phyloP scores from a whole-genome alignment of 2,797 vertebrate genomes.

The Echeneis naucrates region DNA sequence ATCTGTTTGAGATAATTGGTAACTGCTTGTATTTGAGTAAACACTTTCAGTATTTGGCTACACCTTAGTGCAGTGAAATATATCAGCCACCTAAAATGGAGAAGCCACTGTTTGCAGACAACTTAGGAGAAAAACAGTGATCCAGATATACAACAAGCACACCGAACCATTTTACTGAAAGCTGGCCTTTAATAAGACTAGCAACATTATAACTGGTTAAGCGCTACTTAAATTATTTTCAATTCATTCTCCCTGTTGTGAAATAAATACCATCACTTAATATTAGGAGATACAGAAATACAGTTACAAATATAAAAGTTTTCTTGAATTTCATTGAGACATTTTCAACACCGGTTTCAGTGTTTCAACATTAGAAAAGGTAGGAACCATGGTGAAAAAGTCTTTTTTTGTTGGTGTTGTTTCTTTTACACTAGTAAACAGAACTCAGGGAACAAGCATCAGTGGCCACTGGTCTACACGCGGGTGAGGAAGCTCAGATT shows the following conservation, averaged over 20 bases:
- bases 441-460: constrained; percentile 10
- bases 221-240: constrained; percentile 10
- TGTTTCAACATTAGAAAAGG: neutral
- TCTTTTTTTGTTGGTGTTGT: constrained; percentile 1
- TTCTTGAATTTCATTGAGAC: neutral
- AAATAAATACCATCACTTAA: constrained; percentile 23
- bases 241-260: constrained; percentile 3
- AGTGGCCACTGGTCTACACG: constrained; percentile 80
- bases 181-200: constrained; percentile 15
- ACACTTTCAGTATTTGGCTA: neutral
- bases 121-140: neutral
- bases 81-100: neutral
- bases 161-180: constrained; percentile 11
- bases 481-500: constrained; percentile 92
- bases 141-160: neutral
- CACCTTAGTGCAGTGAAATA: neutral
- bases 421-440: constrained; percentile 20
- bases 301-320: constrained; percentile 19
- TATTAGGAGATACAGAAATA: constrained; percentile 19
- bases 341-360: constrained; percentile 1
- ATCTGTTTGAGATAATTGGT: too few species aligned
- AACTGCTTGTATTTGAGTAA: too few species aligned
- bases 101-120: neutral
- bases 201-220: constrained; percentile 24
- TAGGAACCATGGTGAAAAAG: constrained; percentile 22